Evolutionary conservation across 35 echinoderm and acorn worm species (phyloP), one percentile per base, ranked within the genome.

Genomic region (Apostichopus californicus): DNA sequence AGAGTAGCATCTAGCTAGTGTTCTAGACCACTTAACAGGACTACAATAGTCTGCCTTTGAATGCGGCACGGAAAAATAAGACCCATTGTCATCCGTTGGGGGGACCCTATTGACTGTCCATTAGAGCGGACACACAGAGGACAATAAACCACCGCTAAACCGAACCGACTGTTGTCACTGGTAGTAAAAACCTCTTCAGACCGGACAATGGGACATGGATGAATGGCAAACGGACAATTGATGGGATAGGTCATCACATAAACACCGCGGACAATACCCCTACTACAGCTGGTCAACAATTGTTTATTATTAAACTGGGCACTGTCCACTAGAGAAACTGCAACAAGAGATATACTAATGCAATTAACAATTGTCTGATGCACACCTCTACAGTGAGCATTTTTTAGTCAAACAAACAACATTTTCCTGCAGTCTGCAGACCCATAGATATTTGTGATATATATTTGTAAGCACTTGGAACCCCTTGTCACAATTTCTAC

Each of bases 11-110:
- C 64, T 8, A 83, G 34, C 34, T 53, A 83, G 80, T 83, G 80
- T 83, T 83, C 80, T 53, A 83, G 80, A 83, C 80, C 80, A 83
- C 80, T 83, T 83, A 83, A 83, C 80, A 83, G 80, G 80, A 83
- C 34, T 83, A 83, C 80, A 83, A 83, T 83, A 83, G 80, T 83
- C 80, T 55, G 25, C 55, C 78, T 83, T 55, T 83, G 46, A 17
- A 46, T 56, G 12, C 24, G 55, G 55, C 55, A 34, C n/a, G 55
- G 55, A 55, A 46, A 46, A 83, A 83, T 55, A 55, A 83, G 34
- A 56, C 11, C 13, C 52, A 55, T 55, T 83, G 46, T 46, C 55
- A 46, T 55, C 80, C 34, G 10, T 55, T 18, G 34, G 12, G 80
- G 52, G 34, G 34, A 46, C 34, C 46, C 80, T 83, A 83, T 83